Percentiles rank a stretch among this genome's conserved stretches.
phyloP scores from a whole-genome alignment of 2,888 invertebrate species.

The Pilophorus perplexus region DNA sequence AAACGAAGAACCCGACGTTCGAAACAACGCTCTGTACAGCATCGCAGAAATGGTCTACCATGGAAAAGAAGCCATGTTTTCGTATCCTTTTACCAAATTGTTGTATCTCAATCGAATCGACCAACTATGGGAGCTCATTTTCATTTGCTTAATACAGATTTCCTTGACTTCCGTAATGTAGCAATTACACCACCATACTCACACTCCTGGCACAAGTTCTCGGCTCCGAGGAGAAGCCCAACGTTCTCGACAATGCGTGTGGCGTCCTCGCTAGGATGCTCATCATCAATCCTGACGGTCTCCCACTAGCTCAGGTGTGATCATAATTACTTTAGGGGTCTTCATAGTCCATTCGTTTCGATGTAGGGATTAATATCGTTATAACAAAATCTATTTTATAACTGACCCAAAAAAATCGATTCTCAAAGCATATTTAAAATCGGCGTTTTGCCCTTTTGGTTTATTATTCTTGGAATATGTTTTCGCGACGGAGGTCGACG shows the following conservation, averaged over 20 bases:
- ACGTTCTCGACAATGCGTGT: slow-evolving; percentile 73
- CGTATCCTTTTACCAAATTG: slow-evolving; percentile 57
- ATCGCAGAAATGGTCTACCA: slow-evolving; percentile 70
- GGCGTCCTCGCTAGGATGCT: slow-evolving; percentile 74
- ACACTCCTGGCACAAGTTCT: slow-evolving; percentile 66
- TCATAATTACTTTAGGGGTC: too few species aligned
- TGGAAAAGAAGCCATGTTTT: slow-evolving; percentile 62
- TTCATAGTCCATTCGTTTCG: too few species aligned
- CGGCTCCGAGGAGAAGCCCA: slow-evolving; percentile 62
- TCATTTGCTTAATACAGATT: too few species aligned
- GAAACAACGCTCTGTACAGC: slow-evolving; percentile 74
- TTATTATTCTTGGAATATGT: neutral
- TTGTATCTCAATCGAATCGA: too few species aligned
- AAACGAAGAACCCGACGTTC: slow-evolving; percentile 67
- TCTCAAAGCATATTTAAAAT: slow-evolving; percentile 9
- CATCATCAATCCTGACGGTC: slow-evolving; percentile 60
- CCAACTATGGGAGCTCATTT: too few species aligned
- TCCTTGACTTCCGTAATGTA: slow-evolving; percentile 51
- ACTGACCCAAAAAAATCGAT: too few species aligned
- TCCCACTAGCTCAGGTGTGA: slow-evolving; percentile 67
- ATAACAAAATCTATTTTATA: too few species aligned
- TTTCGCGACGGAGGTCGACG: too few species aligned
- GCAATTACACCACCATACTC: slow-evolving; percentile 65
- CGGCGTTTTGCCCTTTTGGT: neutral
- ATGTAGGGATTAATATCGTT: too few species aligned